Evolutionary conservation across 2,113 vertebrate genomes (phyloP).

Genomic region (Cepphus grylle): DNA sequence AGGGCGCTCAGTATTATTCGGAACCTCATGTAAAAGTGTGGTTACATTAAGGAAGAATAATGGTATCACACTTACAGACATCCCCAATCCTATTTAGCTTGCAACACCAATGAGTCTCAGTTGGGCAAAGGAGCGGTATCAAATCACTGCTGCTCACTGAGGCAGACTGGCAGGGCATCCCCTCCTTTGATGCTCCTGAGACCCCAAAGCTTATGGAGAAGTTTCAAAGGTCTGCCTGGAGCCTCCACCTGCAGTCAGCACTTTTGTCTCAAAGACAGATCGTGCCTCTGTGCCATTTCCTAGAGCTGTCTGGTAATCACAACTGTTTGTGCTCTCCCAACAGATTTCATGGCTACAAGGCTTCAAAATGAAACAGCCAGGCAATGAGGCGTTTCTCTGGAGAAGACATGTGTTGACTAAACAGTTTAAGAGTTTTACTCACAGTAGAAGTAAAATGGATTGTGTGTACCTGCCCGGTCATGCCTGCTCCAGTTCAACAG

Average conservation of each 20-base stretch:
- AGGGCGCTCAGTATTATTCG: not conserved
- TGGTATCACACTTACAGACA: not conserved
- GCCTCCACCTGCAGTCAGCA: not conserved
- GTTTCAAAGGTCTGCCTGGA: constrained; percentile 4
- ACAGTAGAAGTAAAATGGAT: not conserved
- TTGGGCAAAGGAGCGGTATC: not conserved
- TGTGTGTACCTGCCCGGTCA: not conserved
- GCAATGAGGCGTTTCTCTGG: not conserved
- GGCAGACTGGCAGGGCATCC: not conserved
- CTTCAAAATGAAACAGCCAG: constrained; percentile 21
- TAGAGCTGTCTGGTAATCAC: constrained; percentile 48
- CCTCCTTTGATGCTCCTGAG: not conserved
- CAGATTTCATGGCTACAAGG: constrained; percentile 39
- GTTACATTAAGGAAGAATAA: not conserved
- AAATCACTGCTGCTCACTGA: not conserved
- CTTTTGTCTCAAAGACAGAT: not conserved
- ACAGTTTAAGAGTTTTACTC: not conserved
- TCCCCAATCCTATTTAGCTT: not conserved
- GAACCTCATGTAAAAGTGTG: not conserved
- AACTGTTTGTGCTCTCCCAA: constrained; percentile 36
- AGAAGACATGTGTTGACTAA: constrained; percentile 15
- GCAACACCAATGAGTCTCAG: not conserved
- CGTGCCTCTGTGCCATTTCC: constrained; percentile 3
- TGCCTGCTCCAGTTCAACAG: not conserved
- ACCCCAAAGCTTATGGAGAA: not conserved